Percentiles rank a stretch among this genome's conserved stretches.
Evolutionary conservation across 1,140 invertebrate genomes (phyloP).

Genomic region (Platyura marginata): DNA sequence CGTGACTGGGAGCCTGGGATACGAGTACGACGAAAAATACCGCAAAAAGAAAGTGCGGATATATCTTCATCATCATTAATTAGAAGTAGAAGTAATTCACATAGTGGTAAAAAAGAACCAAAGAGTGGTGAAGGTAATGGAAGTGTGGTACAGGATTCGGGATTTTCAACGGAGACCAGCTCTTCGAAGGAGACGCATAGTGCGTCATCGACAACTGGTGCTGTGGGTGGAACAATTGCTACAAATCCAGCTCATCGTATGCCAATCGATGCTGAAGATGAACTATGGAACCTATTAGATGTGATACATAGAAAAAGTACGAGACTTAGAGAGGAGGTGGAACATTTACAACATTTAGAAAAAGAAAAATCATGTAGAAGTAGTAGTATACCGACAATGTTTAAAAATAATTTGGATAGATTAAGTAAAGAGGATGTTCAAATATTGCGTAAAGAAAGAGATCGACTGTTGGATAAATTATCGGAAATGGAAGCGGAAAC

Average conservation of each 20-base stretch:
- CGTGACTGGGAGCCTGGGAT: constrained; percentile 62
- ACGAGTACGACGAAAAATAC: constrained; percentile 47
- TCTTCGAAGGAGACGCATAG: constrained; percentile 57
- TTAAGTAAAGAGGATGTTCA: constrained; percentile 26
- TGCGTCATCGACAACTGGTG: constrained; percentile 23
- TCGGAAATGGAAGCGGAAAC: constrained; percentile 53
- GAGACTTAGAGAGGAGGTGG: constrained; percentile 52
- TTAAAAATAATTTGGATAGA: constrained; percentile 16
- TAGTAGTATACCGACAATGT: constrained; percentile 2
- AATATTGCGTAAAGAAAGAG: constrained; percentile 45
- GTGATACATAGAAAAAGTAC: constrained; percentile 65
- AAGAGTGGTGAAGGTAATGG: constrained; percentile 30
- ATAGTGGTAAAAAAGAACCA: constrained; percentile 33
- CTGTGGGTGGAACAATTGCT: constrained; percentile 14
- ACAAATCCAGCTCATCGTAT: constrained; percentile 1
- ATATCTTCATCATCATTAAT: constrained; percentile 28
- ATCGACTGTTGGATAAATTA: constrained; percentile 44
- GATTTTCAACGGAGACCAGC: constrained; percentile 65
- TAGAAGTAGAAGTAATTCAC: constrained; percentile 42
- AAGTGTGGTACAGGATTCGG: constrained; percentile 60
- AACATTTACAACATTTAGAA: constrained; percentile 24
- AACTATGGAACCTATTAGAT: constrained; percentile 67
- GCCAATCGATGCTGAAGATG: constrained; percentile 44
- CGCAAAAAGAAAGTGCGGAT: constrained; percentile 21
- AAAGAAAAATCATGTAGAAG: not conserved